Evolutionary conservation across 2,888 invertebrate genomes (phyloP), one percentile per base, ranked within the genome.

Genomic region (Eugnorisma glareosa): DNA sequence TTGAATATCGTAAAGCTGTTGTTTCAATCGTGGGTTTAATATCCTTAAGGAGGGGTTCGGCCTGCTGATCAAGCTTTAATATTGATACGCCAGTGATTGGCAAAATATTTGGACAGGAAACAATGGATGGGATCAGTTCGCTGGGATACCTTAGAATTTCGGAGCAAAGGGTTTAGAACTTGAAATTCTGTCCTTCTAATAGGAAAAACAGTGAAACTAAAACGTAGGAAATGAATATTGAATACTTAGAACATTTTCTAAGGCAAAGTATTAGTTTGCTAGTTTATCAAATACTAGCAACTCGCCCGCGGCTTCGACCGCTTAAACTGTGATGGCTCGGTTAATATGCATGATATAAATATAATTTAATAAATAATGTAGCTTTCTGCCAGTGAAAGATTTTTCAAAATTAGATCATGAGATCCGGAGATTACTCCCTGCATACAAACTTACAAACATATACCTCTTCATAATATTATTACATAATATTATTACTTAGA

Each of bases 1-100:
- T 75, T 57, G 69, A 83, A 83, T 83, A 73, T 67, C 69, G 67
- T 66, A 35, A 69, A 75, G 66, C 79, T 73, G 73, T 83, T 83
- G 79, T 73, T 83, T 83, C 73, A 83, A 79, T 75, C 61, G 31
- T 48, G 37, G 59, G 57, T 37, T 64, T 82, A 68, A 66, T 73
- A 77, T 67, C 18, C 71, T 73, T 59, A 13, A 54, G 48, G 48
- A 28, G 45, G 15, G 59, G 37, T n/a, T 68, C 13, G 40, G n/a
- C 48, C 61, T 64, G 73, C 83, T 78, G 82, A 78, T 43, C 69
- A n/a, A 74, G 73, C 35, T 45, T 68, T 64, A 82, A 82, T 82
- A 82, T 82, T 77, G 67, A 82, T 82, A 71, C 37, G 48, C 18
- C 5, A 37, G 8, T 59, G 82, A 82, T 82, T 82, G 63, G 15